phyloP scores from a whole-genome alignment of 2,888 invertebrate genomes.

The Volucella inanis region DNA sequence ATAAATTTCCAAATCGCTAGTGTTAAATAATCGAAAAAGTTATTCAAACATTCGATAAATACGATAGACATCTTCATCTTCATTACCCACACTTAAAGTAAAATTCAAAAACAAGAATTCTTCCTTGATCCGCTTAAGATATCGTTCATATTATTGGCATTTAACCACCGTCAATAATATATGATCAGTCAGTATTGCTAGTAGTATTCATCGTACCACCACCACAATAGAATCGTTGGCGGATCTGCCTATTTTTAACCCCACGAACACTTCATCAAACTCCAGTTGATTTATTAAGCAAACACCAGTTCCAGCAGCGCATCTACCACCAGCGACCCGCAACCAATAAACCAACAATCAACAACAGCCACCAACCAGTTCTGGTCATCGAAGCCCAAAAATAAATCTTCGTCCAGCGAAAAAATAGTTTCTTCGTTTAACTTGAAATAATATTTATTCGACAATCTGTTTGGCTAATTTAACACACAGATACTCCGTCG shows the following conservation, averaged over 20 bases:
- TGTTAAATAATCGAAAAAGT: too few relatives aligned
- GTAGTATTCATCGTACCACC: neutral
- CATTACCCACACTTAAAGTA: constrained; percentile 25
- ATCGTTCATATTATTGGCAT: constrained; percentile 45
- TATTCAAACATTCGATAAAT: too few relatives aligned
- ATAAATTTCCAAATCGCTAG: too few relatives aligned
- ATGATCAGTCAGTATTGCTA: constrained; percentile 4
- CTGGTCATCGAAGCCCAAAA: constrained; percentile 52
- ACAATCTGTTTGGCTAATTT: constrained; percentile 56
- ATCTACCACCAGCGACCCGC: constrained; percentile 6
- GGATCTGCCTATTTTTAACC: constrained; percentile 62
- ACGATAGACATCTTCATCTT: constrained; percentile 38
- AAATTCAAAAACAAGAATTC: constrained; percentile 9
- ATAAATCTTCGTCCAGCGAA: constrained; percentile 55
- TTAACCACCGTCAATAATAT: constrained; percentile 31
- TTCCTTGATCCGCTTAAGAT: constrained; percentile 51
- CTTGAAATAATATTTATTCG: constrained; percentile 44
- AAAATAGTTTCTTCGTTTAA: constrained; percentile 48
- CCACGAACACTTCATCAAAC: constrained; percentile 63
- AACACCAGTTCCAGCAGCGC: constrained; percentile 38
- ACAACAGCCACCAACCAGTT: constrained; percentile 57
- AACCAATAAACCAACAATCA: too few relatives aligned
- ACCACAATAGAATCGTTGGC: constrained; percentile 19
- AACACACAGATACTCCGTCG: constrained; percentile 23
- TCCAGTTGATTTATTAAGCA: constrained; percentile 69